These are phyloP conservation scores for Apolygus lucorum DNA, from an alignment of 1,140 invertebrate species.

Conservation along the genomic window DNA sequence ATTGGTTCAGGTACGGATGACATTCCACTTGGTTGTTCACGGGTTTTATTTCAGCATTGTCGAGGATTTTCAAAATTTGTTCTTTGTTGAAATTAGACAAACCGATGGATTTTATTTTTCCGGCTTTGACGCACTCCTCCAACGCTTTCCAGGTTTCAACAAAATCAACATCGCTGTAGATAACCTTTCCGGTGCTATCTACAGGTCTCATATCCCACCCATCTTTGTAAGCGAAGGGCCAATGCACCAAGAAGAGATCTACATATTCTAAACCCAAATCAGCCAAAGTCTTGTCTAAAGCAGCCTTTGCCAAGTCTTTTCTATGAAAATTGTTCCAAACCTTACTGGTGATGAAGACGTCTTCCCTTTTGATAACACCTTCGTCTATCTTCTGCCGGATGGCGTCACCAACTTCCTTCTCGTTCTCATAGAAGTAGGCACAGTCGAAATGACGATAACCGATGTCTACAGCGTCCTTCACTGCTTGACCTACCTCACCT, in stretches of 20 bases:
- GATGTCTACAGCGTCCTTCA: slow-evolving; percentile 57
- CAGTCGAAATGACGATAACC: slow-evolving; percentile 79
- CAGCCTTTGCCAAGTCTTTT: slow-evolving; percentile 42
- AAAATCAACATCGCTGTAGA: slow-evolving; percentile 46
- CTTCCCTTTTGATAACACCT: slow-evolving; percentile 59
- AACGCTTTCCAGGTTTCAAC: slow-evolving; percentile 61
- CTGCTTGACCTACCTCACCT: slow-evolving; percentile 36
- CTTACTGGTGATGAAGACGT: slow-evolving; percentile 64
- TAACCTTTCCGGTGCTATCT: slow-evolving; percentile 38
- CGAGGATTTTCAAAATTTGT: slow-evolving; percentile 61
- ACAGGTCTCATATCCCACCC: slow-evolving; percentile 37
- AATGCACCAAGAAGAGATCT: slow-evolving; percentile 70
- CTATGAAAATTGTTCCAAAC: slow-evolving; percentile 47
- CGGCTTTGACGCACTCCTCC: slow-evolving; percentile 58
- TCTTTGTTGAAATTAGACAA: slow-evolving; percentile 80
- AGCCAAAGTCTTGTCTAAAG: slow-evolving; percentile 48
- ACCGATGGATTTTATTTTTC: slow-evolving; percentile 69
- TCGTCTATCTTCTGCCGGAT: slow-evolving; percentile 61
- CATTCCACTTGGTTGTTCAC: slow-evolving; percentile 61
- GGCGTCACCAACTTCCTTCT: slow-evolving; percentile 70
- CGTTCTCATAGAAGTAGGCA: slow-evolving; percentile 69
- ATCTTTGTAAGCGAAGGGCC: slow-evolving; percentile 56
- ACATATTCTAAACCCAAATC: slow-evolving; percentile 61
- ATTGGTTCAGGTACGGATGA: slow-evolving; percentile 46
- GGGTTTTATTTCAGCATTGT: slow-evolving; percentile 60